Percentiles rank a stretch among this genome's conserved stretches.
phyloP scores from a whole-genome alignment of 1,140 invertebrate species.

The Leguminivora glycinivorella region DNA sequence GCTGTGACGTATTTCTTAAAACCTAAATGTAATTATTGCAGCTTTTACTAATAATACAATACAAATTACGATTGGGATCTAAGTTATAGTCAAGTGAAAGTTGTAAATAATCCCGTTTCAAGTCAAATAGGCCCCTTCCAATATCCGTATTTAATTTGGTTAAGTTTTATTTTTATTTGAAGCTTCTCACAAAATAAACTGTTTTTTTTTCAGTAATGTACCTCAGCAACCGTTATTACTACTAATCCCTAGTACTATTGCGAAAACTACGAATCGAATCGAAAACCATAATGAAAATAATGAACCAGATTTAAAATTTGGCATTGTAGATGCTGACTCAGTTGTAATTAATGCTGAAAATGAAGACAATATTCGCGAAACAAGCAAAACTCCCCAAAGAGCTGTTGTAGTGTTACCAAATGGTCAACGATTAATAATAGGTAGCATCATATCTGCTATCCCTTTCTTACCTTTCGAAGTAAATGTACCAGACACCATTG shows the following conservation, averaged over 20 bases:
- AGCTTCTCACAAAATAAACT: not conserved
- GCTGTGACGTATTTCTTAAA: too few relatives aligned
- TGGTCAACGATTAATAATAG: conserved; percentile 53
- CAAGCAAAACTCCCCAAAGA: conserved; percentile 38
- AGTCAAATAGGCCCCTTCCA: too few relatives aligned
- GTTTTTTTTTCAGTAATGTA: conserved; percentile 37
- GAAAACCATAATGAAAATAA: conserved; percentile 36
- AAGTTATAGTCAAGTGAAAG: not conserved
- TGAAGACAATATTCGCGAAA: conserved; percentile 36
- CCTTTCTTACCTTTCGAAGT: conserved; percentile 75
- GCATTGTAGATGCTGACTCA: conserved; percentile 53
- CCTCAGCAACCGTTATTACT: conserved; percentile 47
- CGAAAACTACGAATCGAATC: conserved; percentile 28
- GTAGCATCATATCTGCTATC: conserved; percentile 61
- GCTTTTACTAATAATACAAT: too few relatives aligned
- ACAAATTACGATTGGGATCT: too few relatives aligned
- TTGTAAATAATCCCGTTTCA: too few relatives aligned
- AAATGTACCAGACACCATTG: conserved; percentile 73
- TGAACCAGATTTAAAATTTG: conserved; percentile 37
- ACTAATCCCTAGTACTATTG: conserved; percentile 47
- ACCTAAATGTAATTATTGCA: too few relatives aligned
- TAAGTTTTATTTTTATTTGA: not conserved
- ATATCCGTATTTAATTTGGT: too few relatives aligned
- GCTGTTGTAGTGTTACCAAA: conserved; percentile 52
- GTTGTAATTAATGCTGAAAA: conserved; percentile 51